phyloP scores from a whole-genome alignment of 2,797 vertebrate species.

The Remorina albescens region DNA sequence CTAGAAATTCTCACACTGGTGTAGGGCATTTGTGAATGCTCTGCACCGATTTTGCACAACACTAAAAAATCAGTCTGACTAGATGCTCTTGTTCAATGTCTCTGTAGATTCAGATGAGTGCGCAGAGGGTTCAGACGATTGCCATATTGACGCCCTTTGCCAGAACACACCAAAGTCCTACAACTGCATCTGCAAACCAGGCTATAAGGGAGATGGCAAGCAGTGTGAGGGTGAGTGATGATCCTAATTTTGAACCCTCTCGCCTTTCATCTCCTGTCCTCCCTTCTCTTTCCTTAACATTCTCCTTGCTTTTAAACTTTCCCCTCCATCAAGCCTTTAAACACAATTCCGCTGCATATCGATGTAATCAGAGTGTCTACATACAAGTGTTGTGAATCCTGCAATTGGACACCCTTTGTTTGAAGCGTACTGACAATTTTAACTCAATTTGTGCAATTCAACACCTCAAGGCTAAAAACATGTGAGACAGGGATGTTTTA shows the following conservation, averaged over 20 bases:
- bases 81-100: conserved; percentile 19
- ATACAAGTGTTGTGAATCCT: neutral
- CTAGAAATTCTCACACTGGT: no score
- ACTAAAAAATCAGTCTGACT: conserved; percentile 11
- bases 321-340: neutral
- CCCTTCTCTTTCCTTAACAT: neutral
- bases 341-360: neutral
- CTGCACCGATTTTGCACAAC: no score
- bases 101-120: conserved; percentile 92
- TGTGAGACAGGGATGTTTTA: neutral
- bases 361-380: neutral
- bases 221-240: conserved; percentile 92
- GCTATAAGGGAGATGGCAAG: conserved; percentile 95
- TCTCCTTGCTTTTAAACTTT: neutral
- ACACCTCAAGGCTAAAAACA: neutral
- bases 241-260: neutral
- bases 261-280: no score
- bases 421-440: neutral
- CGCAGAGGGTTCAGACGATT: conserved; percentile 92
- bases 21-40: no score
- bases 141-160: conserved; percentile 97
- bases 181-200: conserved; percentile 97
- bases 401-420: neutral
- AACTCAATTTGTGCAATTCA: neutral
- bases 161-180: conserved; percentile 95